phyloP scores from a whole-genome alignment of 2,797 vertebrate species.

The Hippopotamyrus pictus region DNA sequence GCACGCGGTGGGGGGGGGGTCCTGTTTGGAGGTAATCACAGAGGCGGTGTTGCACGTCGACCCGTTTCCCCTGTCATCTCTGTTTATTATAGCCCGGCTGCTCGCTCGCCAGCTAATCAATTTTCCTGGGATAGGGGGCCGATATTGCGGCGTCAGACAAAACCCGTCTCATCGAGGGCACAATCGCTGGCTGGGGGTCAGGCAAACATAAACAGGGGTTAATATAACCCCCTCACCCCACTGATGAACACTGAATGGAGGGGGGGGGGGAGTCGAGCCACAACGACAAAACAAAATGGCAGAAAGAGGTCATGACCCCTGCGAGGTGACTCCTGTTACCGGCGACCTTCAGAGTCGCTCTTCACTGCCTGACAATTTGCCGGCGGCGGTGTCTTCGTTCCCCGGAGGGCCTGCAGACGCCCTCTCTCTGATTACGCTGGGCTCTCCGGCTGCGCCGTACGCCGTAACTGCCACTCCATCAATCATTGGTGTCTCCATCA shows the following conservation, averaged over 20 bases:
- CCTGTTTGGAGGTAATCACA: slow-evolving; percentile 70
- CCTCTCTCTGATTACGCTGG: slow-evolving; percentile 95
- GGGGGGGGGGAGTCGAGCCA: slow-evolving; percentile 39
- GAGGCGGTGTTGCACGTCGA: slow-evolving; percentile 67
- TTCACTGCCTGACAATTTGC: slow-evolving; percentile 94
- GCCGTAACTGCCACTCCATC: slow-evolving; percentile 95
- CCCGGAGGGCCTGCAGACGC: slow-evolving; percentile 72
- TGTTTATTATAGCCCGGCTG: slow-evolving; percentile 92
- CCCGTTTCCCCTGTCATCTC: slow-evolving; percentile 74
- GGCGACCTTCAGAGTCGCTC: slow-evolving; percentile 95
- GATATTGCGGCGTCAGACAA: slow-evolving; percentile 82
- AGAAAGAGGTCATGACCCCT: slow-evolving; percentile 82
- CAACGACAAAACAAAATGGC: slow-evolving; percentile 62
- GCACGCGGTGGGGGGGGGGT: slow-evolving; percentile 40
- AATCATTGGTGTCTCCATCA: slow-evolving; percentile 79
- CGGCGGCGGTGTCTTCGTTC: slow-evolving; percentile 79
- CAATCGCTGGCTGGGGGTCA: slow-evolving; percentile 98
- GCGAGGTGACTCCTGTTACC: slow-evolving; percentile 98
- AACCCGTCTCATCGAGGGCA: slow-evolving; percentile 94
- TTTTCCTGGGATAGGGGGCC: slow-evolving; percentile 85
- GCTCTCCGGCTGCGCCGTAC: slow-evolving; percentile 93
- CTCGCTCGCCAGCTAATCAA: slow-evolving; percentile 80
- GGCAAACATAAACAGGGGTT: slow-evolving; percentile 99
- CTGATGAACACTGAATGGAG: slow-evolving; percentile 58
- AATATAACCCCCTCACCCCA: slow-evolving; percentile 66